phyloP scores from a whole-genome alignment of 2,113 vertebrate species.

The Cygnus atratus region DNA sequence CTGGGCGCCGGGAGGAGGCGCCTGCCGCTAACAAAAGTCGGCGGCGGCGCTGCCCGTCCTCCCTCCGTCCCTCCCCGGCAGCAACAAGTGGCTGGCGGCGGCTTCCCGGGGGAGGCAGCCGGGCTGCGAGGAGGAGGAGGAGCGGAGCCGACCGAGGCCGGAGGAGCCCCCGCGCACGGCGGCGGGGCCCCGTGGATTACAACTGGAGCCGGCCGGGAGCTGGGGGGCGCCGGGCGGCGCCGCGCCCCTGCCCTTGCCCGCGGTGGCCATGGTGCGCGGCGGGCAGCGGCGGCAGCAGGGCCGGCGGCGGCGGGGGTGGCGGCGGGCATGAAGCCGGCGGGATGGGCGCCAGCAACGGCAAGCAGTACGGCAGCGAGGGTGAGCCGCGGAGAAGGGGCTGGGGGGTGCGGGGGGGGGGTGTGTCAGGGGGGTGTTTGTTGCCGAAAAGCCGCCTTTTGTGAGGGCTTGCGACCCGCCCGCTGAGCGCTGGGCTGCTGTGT shows the following conservation, averaged over 20 bases:
- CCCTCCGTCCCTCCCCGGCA: not conserved
- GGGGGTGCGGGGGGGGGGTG: too few species aligned
- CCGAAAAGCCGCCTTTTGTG: not conserved
- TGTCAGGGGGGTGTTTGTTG: too few species aligned
- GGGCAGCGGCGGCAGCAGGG: slow-evolving; percentile 15
- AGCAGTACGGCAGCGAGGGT: slow-evolving; percentile 97
- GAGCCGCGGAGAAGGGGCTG: slow-evolving; percentile 55
- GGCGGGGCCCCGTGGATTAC: slow-evolving; percentile 35
- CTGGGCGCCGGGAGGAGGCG: slow-evolving; percentile 77
- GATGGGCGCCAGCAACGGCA: slow-evolving; percentile 99
- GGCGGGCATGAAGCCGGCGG: slow-evolving; percentile 88
- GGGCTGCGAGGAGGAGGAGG: not conserved
- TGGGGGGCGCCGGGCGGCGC: not conserved
- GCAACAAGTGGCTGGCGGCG: slow-evolving; percentile 65
- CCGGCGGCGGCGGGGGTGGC: not conserved
- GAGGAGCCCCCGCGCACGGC: not conserved
- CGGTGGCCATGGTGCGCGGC: slow-evolving; percentile 56
- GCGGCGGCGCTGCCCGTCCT: not conserved
- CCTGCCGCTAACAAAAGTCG: slow-evolving; percentile 76
- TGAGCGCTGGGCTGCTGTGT: slow-evolving; percentile 50
- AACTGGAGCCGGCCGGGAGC: not conserved
- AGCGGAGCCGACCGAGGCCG: not conserved
- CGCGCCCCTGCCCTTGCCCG: not conserved
- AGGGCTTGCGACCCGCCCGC: not conserved
- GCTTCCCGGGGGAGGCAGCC: slow-evolving; percentile 35